Evolutionary conservation across 2,797 vertebrate species (phyloP), one percentile per base, ranked within the genome.

Genomic region (Knipowitschia caucasica): DNA sequence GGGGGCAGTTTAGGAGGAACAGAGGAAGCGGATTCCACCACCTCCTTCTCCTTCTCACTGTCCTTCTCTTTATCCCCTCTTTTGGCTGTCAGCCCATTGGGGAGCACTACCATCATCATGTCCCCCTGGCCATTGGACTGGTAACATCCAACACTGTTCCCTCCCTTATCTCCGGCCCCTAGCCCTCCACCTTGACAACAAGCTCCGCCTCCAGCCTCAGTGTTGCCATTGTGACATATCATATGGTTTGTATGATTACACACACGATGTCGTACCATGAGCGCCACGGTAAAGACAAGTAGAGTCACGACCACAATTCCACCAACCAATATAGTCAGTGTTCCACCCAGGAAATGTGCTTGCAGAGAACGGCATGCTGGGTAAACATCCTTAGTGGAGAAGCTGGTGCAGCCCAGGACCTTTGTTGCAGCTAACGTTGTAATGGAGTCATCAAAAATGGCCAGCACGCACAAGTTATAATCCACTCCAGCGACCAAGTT

Each of bases 271-370:
- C 92, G 90, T 61, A 96, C 92, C 93, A 96, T 94, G 82, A 95
- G 91, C 31, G 90, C 92, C 60, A 96, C 93, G 0, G 93, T 94
- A 80, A 95, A 97, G 69, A 97, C 93, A 53, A 97, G 89, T 50
- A 97, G 71, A 30, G 92, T 93, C 30, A 93, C 94, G 14, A 96
- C 94, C 1, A 95, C 90, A 27, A 95, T 88, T 0, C 94, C 94
- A 0, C 94, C 94, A 2, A 95, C 92, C 9, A 93, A 83, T 64
- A 97, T 93, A 0, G 93, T 95, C 77, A 96, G 88, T 0, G 94
- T 96, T 38, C 94, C 94, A 0, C 94, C 94, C 66, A 96, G 83
- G 86, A 96, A 94, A 45, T 94, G 94, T 55, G 92, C 93, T 35
- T 94, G 93, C 29, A 96, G 90, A 4, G 92, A 92, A 20, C 91